These are phyloP conservation scores for Drosophila colorata DNA, from an alignment of 2,888 invertebrate species.

Conservation along the genomic window DNA sequence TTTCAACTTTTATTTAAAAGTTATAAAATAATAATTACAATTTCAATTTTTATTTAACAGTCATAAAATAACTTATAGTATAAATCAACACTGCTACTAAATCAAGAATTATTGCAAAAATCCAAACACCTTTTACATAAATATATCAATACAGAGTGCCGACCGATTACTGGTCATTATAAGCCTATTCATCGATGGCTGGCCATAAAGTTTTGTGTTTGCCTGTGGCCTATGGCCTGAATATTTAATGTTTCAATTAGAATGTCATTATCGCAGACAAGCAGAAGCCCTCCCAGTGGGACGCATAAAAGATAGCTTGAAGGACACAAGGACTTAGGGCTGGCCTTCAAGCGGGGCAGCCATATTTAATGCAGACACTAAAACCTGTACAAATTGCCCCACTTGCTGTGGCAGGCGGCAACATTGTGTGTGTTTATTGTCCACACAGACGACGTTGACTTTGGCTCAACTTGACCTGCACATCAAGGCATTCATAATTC, in stretches of 20 bases:
- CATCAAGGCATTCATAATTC: slow-evolving; percentile 61
- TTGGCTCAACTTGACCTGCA: slow-evolving; percentile 69
- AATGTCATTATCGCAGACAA: slow-evolving; percentile 67
- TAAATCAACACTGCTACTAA: too few relatives aligned
- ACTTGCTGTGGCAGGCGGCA: slow-evolving; percentile 48
- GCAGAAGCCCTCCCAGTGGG: slow-evolving; percentile 33
- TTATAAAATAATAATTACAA: too few relatives aligned
- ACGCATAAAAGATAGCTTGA: slow-evolving; percentile 41
- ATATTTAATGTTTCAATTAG: slow-evolving; percentile 79
- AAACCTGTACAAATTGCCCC: slow-evolving; percentile 68
- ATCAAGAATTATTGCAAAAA: slow-evolving; percentile 11
- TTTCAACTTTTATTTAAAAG: too few relatives aligned
- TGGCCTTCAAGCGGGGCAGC: slow-evolving; percentile 30
- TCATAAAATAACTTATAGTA: too few relatives aligned
- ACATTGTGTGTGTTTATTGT: slow-evolving; percentile 59
- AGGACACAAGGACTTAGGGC: slow-evolving; percentile 47
- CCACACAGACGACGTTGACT: slow-evolving; percentile 59
- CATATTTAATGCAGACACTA: slow-evolving; percentile 59
- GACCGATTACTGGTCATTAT: slow-evolving; percentile 31
- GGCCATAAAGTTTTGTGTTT: slow-evolving; percentile 23
- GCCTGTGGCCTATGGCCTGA: slow-evolving; percentile 36
- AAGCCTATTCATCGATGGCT: slow-evolving; percentile 35
- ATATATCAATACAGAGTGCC: neutral
- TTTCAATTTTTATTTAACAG: too few relatives aligned
- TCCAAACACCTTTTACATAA: slow-evolving; percentile 18